Conservation (phyloP, 2,888 invertebrate species). For the Hymenopus coronatus region DNA sequence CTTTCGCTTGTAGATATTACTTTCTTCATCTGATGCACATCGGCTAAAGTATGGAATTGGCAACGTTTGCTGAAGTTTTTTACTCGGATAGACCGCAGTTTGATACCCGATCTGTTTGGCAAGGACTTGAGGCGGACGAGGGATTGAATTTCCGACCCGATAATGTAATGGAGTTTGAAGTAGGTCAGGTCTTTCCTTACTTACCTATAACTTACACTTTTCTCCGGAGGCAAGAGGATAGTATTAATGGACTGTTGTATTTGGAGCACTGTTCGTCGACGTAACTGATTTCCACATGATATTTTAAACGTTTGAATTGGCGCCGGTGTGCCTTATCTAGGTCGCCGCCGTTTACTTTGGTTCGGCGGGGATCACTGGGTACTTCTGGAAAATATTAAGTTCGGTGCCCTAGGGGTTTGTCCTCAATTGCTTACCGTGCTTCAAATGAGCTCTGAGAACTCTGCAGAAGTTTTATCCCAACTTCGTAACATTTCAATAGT, state of each 20-base stretch:
- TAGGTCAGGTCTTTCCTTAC: not conserved
- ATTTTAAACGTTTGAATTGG: not conserved
- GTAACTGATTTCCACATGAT: not conserved
- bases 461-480: no score
- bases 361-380: not conserved
- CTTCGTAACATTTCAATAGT: no score
- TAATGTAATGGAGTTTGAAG: not conserved
- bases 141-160: not conserved
- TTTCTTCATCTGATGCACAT: not conserved
- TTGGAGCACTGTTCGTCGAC: not conserved
- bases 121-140: no score
- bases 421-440: no score
- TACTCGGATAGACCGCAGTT: not conserved
- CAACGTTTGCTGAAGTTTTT: not conserved
- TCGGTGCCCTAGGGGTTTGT: no score
- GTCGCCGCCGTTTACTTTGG: not conserved
- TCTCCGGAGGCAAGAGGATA: not conserved
- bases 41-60: not conserved
- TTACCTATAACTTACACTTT: not conserved
- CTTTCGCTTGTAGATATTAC: not conserved
- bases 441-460: no score
- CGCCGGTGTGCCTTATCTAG: not conserved
- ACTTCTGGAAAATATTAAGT: no score
- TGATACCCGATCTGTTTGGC: not conserved
- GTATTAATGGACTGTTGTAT: not conserved